These are phyloP conservation scores for Terebella lapidaria DNA, from an alignment of 2,888 invertebrate species.

Conservation along the genomic window DNA sequence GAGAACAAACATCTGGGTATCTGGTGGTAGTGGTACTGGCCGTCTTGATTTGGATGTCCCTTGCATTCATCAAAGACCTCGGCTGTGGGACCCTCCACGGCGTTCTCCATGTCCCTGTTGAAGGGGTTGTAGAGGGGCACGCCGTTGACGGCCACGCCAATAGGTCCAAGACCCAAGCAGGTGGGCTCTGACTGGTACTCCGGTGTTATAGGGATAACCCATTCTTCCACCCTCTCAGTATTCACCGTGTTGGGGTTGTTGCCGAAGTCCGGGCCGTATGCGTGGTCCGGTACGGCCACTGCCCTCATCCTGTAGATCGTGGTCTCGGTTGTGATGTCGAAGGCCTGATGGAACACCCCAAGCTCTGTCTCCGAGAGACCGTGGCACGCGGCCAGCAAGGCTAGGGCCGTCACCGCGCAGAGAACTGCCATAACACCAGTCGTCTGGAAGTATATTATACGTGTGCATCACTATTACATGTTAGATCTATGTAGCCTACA, in stretches of 20 bases:
- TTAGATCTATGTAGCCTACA: too few species aligned
- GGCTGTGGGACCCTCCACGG: background rate
- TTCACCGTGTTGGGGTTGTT: background rate
- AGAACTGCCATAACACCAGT: too few species aligned
- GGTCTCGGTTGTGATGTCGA: too few species aligned
- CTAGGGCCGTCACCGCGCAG: too few species aligned
- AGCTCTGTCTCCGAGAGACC: too few species aligned
- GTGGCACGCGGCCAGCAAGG: too few species aligned
- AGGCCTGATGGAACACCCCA: too few species aligned
- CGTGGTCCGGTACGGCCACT: slow-evolving; percentile 1
- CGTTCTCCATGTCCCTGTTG: slow-evolving; percentile 2
- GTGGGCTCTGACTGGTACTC: background rate
- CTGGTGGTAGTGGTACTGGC: slow-evolving; percentile 25
- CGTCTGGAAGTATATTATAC: too few species aligned
- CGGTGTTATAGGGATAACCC: background rate
- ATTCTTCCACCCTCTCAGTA: background rate
- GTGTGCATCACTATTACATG: too few species aligned
- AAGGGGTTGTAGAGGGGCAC: slow-evolving; percentile 6
- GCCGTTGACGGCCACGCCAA: slow-evolving; percentile 8
- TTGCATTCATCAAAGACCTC: slow-evolving; percentile 25
- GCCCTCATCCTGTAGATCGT: too few species aligned
- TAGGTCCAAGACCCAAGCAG: slow-evolving; percentile 6
- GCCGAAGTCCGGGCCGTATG: background rate
- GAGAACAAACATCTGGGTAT: slow-evolving; percentile 19
- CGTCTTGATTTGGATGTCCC: slow-evolving; percentile 19